A percentile compares a stretch with the other conserved stretches of the same genome.
Conservation (phyloP, 2,888 invertebrate species). For the Scotopteryx bipunctaria region DNA sequence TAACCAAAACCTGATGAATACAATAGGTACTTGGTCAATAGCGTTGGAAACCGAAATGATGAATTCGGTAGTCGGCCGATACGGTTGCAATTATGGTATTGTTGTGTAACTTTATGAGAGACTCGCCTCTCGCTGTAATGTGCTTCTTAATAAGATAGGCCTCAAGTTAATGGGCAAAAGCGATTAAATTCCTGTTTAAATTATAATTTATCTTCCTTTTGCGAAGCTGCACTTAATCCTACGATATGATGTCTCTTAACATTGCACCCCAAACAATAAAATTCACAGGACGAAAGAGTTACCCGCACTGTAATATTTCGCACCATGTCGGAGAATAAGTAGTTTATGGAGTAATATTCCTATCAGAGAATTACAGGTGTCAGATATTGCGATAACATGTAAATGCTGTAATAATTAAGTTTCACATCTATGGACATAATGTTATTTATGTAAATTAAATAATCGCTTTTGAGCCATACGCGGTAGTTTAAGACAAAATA, state of each 20-base stretch:
- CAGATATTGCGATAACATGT: slow-evolving; percentile 25
- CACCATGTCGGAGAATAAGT: background rate
- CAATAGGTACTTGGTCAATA: slow-evolving; percentile 43
- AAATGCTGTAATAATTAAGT: slow-evolving; percentile 24
- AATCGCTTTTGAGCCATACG: slow-evolving; percentile 16
- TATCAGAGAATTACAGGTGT: slow-evolving; percentile 21
- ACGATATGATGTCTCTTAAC: no score
- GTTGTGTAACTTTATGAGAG: slow-evolving; percentile 49
- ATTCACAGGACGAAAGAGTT: no score
- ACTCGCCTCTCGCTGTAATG: slow-evolving; percentile 33
- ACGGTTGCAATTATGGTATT: slow-evolving; percentile 50
- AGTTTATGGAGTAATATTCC: slow-evolving; percentile 10
- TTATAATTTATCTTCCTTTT: background rate
- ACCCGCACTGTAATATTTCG: no score
- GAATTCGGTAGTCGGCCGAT: slow-evolving; percentile 47
- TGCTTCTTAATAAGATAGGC: slow-evolving; percentile 26
- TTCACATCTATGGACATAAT: slow-evolving; percentile 20
- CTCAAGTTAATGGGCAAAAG: slow-evolving; percentile 15
- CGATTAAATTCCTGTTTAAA: slow-evolving; percentile 4
- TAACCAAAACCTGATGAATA: background rate
- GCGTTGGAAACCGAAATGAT: slow-evolving; percentile 35
- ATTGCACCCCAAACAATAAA: no score
- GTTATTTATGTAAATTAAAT: slow-evolving; percentile 26
- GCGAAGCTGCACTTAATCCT: no score
- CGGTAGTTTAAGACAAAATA: background rate